phyloP scores from a whole-genome alignment of 2,797 vertebrate genomes.

The Coregonus ussuriensis region DNA sequence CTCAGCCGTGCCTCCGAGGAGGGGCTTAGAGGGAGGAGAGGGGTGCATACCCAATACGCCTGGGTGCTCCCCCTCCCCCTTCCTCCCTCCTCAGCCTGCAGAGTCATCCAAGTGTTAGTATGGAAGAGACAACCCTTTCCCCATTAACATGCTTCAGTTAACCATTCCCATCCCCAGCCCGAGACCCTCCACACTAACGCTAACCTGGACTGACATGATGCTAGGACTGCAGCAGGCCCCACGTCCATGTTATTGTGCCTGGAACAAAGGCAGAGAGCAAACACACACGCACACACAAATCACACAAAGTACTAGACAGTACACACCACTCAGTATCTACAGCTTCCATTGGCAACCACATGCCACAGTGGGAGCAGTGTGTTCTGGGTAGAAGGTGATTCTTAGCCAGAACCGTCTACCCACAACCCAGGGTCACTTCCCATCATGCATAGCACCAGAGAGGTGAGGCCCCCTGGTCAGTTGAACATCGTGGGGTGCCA shows the following conservation, averaged over 20 bases:
- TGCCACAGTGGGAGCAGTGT: slow-evolving; percentile 53
- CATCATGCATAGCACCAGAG: slow-evolving; percentile 55
- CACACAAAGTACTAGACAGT: slow-evolving; percentile 46
- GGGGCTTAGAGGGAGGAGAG: slow-evolving; percentile 39
- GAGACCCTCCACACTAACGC: slow-evolving; percentile 76
- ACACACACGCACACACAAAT: slow-evolving; percentile 28
- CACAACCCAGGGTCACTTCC: slow-evolving; percentile 56
- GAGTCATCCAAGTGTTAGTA: slow-evolving; percentile 95
- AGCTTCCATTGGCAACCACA: slow-evolving; percentile 65
- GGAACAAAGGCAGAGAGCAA: slow-evolving; percentile 71
- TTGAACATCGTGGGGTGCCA: slow-evolving; percentile 40
- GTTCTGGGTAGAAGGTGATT: slow-evolving; percentile 63
- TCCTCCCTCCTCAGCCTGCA: slow-evolving; percentile 78
- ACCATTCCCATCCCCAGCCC: slow-evolving; percentile 82
- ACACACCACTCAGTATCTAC: slow-evolving; percentile 71
- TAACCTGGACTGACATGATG: slow-evolving; percentile 89
- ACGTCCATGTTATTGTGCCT: slow-evolving; percentile 73
- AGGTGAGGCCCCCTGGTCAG: slow-evolving; percentile 38
- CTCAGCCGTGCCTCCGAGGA: slow-evolving; percentile 81
- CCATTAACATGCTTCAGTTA: slow-evolving; percentile 94
- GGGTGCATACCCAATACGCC: slow-evolving; percentile 84
- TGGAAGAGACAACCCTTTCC: slow-evolving; percentile 94
- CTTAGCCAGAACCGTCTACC: slow-evolving; percentile 70
- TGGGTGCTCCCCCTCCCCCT: slow-evolving; percentile 74
- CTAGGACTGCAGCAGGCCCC: slow-evolving; percentile 71